Evolutionary conservation across 2,113 vertebrate species (phyloP).

Genomic region (Raja brachyura): DNA sequence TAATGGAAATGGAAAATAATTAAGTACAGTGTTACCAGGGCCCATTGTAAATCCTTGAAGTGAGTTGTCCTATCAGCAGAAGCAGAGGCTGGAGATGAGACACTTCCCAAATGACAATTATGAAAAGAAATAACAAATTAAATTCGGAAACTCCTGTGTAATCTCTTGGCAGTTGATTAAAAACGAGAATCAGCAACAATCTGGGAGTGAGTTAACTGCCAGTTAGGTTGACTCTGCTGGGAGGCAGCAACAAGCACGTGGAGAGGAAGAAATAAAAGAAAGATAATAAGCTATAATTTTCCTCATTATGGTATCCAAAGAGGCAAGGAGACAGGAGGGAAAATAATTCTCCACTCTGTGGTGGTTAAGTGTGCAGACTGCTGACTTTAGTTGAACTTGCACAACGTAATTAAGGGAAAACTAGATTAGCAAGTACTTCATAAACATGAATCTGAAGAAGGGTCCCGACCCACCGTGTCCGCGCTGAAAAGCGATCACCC

Average conservation of each 20-base stretch:
- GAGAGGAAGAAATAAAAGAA: background rate
- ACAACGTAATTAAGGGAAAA: background rate
- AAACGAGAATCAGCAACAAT: background rate
- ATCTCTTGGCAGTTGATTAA: background rate
- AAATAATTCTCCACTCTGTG: background rate
- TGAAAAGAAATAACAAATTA: background rate
- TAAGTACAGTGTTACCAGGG: background rate
- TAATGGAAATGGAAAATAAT: background rate
- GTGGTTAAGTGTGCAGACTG: background rate
- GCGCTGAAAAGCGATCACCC: too few relatives aligned
- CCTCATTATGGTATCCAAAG: background rate
- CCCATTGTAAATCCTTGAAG: background rate
- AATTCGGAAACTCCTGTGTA: background rate
- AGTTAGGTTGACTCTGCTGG: background rate
- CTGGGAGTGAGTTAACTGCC: background rate
- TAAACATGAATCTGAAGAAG: background rate
- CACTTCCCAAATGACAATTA: background rate
- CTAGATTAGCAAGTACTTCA: background rate
- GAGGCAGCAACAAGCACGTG: too few relatives aligned
- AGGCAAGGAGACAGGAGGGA: background rate
- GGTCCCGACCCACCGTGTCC: too few relatives aligned
- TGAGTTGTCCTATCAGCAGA: background rate
- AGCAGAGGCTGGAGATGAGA: background rate
- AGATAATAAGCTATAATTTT: background rate
- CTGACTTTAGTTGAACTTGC: background rate